Evolutionary conservation across 2,888 invertebrate genomes (phyloP).

Genomic region (Agonopterix heracliana): DNA sequence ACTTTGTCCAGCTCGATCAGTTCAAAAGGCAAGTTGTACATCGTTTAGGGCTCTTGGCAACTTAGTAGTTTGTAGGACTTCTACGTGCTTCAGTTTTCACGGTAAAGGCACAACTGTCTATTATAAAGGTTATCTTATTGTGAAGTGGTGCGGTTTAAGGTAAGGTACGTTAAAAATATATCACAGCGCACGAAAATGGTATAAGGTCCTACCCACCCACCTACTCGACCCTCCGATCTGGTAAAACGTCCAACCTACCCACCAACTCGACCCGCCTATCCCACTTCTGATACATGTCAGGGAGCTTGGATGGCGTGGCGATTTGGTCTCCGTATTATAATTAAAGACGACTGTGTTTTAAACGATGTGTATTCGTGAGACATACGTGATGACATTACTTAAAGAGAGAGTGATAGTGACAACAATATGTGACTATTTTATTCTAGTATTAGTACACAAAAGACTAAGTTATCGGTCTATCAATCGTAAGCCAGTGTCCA

Average conservation of each 20-base stretch:
- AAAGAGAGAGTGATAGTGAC: too few species aligned
- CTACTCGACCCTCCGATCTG: background rate
- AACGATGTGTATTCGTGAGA: too few species aligned
- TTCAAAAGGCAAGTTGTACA: constrained; percentile 33
- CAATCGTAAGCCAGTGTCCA: constrained; percentile 16
- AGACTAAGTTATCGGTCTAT: constrained; percentile 12
- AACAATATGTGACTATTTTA: too few species aligned
- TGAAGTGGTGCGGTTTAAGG: too few species aligned
- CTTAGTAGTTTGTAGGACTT: constrained; percentile 44
- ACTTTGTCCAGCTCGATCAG: constrained; percentile 32
- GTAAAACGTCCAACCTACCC: background rate
- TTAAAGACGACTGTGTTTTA: too few species aligned
- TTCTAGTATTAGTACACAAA: background rate
- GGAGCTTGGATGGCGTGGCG: too few species aligned
- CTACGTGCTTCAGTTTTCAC: constrained; percentile 13
- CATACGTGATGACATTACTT: background rate
- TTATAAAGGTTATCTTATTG: too few species aligned
- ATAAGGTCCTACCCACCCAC: background rate
- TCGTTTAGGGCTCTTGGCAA: constrained; percentile 27
- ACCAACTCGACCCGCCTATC: too few species aligned
- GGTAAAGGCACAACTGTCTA: background rate
- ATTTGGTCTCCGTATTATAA: too few species aligned
- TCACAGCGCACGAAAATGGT: background rate
- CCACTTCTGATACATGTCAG: too few species aligned
- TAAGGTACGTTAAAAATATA: too few species aligned